These are phyloP conservation scores for Teleogryllus occipitalis DNA, from an alignment of 1,140 invertebrate genomes.

Conservation along the genomic window DNA sequence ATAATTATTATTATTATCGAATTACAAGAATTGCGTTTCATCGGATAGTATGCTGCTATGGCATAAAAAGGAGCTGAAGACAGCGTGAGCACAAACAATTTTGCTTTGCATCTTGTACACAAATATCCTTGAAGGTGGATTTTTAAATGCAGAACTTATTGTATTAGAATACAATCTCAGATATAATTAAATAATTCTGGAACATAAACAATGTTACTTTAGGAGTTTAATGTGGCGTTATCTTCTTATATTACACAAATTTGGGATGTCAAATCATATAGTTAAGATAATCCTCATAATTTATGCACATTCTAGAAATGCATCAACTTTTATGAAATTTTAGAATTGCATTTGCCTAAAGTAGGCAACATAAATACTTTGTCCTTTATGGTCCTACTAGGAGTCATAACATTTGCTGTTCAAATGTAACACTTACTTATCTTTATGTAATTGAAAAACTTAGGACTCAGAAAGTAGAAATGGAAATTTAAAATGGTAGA, in stretches of 20 bases:
- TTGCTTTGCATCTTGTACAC: not conserved
- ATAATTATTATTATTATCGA: not conserved
- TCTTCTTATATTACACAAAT: not conserved
- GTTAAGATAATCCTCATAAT: not conserved
- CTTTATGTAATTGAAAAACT: not conserved
- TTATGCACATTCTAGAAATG: too few species aligned
- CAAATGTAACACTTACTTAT: not conserved
- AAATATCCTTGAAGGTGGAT: not conserved
- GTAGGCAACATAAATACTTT: not conserved
- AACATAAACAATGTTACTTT: too few species aligned
- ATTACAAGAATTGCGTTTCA: not conserved
- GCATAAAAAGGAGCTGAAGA: not conserved
- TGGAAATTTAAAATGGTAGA: not conserved
- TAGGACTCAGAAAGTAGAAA: not conserved
- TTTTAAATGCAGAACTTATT: not conserved
- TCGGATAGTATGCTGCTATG: not conserved
- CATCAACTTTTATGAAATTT: too few species aligned
- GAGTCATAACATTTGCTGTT: not conserved
- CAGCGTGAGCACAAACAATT: not conserved
- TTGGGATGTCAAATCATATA: not conserved
- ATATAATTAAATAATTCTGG: too few species aligned
- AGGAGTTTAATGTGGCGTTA: too few species aligned
- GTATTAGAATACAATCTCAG: not conserved
- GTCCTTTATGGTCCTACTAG: not conserved
- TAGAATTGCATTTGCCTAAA: not conserved